Base-by-base conservation (phyloP, 2,113 vertebrate species). In the Pangasianodon gigas region DNA sequence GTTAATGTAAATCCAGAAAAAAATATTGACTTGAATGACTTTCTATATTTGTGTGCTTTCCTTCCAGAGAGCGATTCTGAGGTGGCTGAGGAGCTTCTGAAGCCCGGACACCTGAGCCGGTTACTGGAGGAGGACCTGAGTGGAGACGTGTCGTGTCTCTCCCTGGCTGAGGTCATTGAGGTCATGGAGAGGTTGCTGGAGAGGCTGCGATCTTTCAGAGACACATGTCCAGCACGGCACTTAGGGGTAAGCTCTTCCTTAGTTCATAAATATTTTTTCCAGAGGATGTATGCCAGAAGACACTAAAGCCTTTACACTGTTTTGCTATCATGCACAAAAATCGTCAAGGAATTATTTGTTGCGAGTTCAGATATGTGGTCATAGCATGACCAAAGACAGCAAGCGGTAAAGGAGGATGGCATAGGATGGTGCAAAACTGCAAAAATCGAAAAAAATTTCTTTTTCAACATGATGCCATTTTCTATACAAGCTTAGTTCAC, bases 41-140 rank as follows among this genome's bases (percentile, higher is more conserved):
- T 29, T 65, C 5, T 37, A 6, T n/a, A 3, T 74, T 0, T 74
- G 14, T 16, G n/a, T 16, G 14, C 60, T n/a, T 62, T 2, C 14
- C 8, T 56, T 92, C n/a, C 91, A 96, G 96, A 93, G 8, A 92
- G 74, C 91, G 96, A 95, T 6, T 94, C 94, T 60, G 93, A 92
- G 80, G 87, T 85, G 21, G 92, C 86, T 18, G 93, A 96, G 90
- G 96, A 97, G 41, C 93, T 95, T 82, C 93, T 99, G 88, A 97
- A 97, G 90, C 91, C 94, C 0, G 97, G 97, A 87, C 98, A 98
- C 93, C 95, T 99, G 92, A 97, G 96, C 62, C 96, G 93, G 52
- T 95, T 97, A 89, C 92, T 99, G 94, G 96, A 97, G 93, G 97
- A 97, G 92, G 95, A 97, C 44, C 93, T 99, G 8, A 96, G 94